Conservation (phyloP, 2,113 vertebrate genomes). For the Triplophysa rosa region DNA sequence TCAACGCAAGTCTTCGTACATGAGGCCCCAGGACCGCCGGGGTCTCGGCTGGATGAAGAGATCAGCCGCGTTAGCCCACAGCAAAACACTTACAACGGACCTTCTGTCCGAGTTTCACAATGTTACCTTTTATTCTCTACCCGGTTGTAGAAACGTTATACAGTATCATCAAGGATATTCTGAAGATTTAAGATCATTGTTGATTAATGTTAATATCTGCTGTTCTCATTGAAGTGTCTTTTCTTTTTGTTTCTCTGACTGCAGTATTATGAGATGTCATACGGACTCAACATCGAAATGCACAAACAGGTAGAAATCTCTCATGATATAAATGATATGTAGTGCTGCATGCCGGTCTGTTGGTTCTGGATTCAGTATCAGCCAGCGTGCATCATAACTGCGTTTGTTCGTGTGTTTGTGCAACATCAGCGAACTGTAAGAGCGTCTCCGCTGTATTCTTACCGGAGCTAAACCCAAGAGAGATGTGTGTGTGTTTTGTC, state of each 20-base stretch:
- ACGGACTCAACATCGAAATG: slow-evolving; percentile 97
- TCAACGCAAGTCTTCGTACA: no score
- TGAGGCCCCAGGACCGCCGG: background rate
- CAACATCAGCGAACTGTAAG: background rate
- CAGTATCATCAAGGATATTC: no score
- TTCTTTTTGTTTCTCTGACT: background rate
- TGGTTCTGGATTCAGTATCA: no score
- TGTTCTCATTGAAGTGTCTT: background rate
- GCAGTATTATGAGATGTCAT: slow-evolving; percentile 98
- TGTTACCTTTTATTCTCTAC: no score
- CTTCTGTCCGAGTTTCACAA: background rate
- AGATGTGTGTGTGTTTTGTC: slow-evolving; percentile 16
- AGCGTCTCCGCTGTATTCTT: background rate
- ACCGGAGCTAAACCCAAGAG: background rate
- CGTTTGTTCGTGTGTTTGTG: background rate
- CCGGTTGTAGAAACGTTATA: no score
- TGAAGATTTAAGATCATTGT: no score
- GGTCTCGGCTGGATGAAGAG: background rate
- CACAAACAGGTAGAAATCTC: slow-evolving; percentile 88
- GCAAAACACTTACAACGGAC: background rate
- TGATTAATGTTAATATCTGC: no score
- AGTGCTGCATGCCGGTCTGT: background rate
- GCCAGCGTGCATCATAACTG: background rate
- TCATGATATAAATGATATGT: background rate
- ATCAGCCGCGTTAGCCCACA: background rate